Conservation (phyloP, 2,113 vertebrate genomes). For the Oryzias woworae region DNA sequence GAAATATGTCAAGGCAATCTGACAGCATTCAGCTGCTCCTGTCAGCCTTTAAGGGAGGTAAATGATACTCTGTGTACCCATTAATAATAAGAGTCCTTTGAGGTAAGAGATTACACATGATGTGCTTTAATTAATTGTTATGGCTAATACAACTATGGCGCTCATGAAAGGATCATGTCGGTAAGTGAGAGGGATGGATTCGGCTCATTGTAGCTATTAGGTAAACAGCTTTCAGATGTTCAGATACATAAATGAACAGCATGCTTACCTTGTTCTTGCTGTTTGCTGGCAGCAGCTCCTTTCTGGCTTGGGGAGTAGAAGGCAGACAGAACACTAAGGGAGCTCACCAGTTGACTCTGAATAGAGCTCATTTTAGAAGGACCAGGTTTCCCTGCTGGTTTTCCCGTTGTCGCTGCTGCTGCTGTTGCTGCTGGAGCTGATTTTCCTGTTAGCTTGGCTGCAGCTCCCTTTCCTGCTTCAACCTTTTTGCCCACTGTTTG, state of each 20-base stretch:
- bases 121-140: slow-evolving; percentile 18
- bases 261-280: slow-evolving; percentile 79
- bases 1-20: slow-evolving; percentile 9
- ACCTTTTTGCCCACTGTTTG: slow-evolving; percentile 52
- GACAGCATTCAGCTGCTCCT: slow-evolving; percentile 11
- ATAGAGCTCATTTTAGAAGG: slow-evolving; percentile 96
- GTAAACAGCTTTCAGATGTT: slow-evolving; percentile 3
- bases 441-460: slow-evolving; percentile 62
- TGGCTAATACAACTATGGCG: slow-evolving; percentile 1
- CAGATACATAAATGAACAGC: slow-evolving; percentile 14
- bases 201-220: slow-evolving; percentile 2
- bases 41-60: not conserved
- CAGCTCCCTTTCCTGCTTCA: slow-evolving; percentile 55
- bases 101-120: slow-evolving; percentile 9
- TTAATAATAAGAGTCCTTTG: slow-evolving; percentile 10
- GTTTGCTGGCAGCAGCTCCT: slow-evolving; percentile 69
- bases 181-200: slow-evolving; percentile 1
- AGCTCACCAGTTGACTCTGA: slow-evolving; percentile 94
- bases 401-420: slow-evolving; percentile 59
- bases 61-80: slow-evolving; percentile 12
- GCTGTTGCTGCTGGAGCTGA: slow-evolving; percentile 37
- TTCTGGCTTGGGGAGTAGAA: slow-evolving; percentile 87
- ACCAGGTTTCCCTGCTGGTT: slow-evolving; percentile 64
- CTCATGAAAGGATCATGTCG: slow-evolving; percentile 9
- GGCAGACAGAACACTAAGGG: slow-evolving; percentile 91